A percentile compares a stretch with the other conserved stretches of the same genome.
Conservation (phyloP, 2,113 vertebrate species). For the Ailurus styani region DNA sequence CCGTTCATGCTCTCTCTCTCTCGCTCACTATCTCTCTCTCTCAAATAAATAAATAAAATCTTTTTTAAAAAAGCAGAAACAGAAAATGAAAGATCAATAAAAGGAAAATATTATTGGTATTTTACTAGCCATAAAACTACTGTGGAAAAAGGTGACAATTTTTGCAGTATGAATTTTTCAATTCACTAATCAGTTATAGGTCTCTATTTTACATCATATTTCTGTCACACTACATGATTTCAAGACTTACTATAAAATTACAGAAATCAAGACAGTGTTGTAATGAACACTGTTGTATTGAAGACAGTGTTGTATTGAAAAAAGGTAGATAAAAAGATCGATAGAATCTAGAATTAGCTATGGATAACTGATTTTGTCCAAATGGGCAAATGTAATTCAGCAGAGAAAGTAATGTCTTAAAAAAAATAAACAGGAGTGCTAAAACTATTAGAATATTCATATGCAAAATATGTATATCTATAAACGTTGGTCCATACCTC, state of each 20-base stretch:
- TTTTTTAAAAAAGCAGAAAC: no score
- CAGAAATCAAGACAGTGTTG: background rate
- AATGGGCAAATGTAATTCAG: background rate
- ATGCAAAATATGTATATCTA: background rate
- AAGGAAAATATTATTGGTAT: background rate
- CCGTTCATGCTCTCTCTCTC: no score
- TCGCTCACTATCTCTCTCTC: no score
- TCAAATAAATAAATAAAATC: no score
- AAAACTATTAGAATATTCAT: background rate
- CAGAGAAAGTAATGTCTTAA: background rate
- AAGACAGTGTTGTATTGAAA: background rate
- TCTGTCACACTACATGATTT: background rate
- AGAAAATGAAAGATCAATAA: background rate
- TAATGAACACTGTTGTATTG: background rate
- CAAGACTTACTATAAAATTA: background rate
- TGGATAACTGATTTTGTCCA: background rate
- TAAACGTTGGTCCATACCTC: background rate
- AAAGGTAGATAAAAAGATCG: background rate
- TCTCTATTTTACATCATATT: background rate
- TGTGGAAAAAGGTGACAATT: background rate
- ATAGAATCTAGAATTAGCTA: background rate
- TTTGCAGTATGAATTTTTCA: background rate
- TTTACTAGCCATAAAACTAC: background rate
- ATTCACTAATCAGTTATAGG: background rate
- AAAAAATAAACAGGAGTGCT: background rate